Conservation (phyloP, 2,888 invertebrate species). For the Rotaria sp. region DNA sequence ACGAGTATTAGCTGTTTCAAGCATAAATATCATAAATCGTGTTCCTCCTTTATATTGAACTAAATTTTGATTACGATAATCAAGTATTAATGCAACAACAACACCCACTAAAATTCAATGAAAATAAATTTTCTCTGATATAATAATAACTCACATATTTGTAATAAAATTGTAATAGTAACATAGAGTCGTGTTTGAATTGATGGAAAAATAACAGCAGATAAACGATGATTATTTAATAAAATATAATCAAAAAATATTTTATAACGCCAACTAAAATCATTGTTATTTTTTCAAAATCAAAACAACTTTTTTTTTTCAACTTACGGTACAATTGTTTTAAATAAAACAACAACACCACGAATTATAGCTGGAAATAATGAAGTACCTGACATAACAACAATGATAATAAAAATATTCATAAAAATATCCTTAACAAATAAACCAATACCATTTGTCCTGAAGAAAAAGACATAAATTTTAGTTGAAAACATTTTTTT, state of each 20-base stretch:
- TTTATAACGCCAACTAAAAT: conserved; percentile 19
- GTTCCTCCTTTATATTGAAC: neutral
- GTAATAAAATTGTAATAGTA: conserved; percentile 18
- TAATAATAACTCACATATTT: neutral
- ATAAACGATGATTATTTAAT: conserved; percentile 23
- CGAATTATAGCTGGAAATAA: conserved; percentile 25
- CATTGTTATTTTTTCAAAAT: neutral
- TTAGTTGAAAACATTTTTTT: neutral
- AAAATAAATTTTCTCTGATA: too few species aligned
- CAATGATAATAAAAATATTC: conserved; percentile 5
- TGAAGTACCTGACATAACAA: neutral
- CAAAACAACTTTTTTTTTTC: neutral
- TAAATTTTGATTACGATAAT: neutral
- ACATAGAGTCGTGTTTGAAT: conserved; percentile 20
- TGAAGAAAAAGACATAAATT: neutral
- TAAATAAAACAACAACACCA: neutral
- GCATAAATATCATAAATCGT: conserved; percentile 25
- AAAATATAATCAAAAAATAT: conserved; percentile 15
- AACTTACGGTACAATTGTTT: neutral
- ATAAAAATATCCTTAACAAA: neutral
- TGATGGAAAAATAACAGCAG: conserved; percentile 6
- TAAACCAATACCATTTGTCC: neutral
- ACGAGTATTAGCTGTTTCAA: conserved; percentile 1
- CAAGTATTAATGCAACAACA: neutral
- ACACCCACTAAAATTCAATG: neutral